Evolutionary conservation across 2,888 invertebrate species (phyloP).

Genomic region (Rugalucina vietnamica): DNA sequence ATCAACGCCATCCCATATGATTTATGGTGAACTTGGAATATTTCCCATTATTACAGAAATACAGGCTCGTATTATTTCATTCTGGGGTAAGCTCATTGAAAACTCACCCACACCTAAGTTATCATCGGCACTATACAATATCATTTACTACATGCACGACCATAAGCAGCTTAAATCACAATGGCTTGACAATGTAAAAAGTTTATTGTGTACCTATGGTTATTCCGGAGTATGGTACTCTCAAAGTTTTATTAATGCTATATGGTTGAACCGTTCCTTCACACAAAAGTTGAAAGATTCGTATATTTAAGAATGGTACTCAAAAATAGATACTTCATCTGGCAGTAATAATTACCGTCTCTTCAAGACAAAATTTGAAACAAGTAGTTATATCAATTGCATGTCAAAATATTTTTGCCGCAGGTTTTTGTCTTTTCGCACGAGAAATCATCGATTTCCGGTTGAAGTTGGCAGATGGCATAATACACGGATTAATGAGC

Average conservation of each 20-base stretch:
- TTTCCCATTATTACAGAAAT: not conserved
- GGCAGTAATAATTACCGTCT: not conserved
- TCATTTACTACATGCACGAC: not conserved
- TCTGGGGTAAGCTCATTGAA: not conserved
- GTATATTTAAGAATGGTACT: not conserved
- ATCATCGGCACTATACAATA: not conserved
- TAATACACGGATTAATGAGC: not conserved
- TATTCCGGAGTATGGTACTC: not conserved
- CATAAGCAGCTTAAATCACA: not conserved
- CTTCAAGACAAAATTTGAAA: not conserved
- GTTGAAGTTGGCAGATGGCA: not conserved
- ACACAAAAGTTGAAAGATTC: not conserved
- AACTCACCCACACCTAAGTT: not conserved
- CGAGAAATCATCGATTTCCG: not conserved
- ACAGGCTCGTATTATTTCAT: not conserved
- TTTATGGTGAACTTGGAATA: not conserved
- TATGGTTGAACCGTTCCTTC: not conserved
- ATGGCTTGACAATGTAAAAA: not conserved
- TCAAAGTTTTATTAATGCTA: not conserved
- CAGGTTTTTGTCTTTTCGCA: not conserved
- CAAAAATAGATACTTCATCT: not conserved
- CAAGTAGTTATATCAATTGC: too few relatives aligned
- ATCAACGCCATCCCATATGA: not conserved
- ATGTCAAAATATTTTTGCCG: too few relatives aligned
- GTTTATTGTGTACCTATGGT: not conserved